phyloP scores from a whole-genome alignment of 2,888 invertebrate genomes.

The Euzophera pinguis region DNA sequence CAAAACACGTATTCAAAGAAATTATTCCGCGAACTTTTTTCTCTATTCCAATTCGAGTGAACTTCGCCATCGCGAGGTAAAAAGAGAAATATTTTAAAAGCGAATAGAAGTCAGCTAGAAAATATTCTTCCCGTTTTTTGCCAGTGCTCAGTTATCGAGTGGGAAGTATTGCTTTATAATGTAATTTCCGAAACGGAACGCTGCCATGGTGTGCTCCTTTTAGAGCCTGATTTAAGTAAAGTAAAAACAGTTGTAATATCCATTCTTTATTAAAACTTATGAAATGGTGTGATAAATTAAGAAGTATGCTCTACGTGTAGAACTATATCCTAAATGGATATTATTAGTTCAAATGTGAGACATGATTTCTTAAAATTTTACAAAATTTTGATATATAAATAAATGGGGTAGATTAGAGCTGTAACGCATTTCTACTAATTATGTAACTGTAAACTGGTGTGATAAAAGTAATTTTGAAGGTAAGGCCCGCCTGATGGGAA shows the following conservation, averaged over 20 bases:
- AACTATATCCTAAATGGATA: too few relatives aligned
- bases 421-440: too few relatives aligned
- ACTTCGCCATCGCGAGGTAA: background rate
- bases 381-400: too few relatives aligned
- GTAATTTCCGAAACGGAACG: slow-evolving; percentile 74
- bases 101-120: slow-evolving; percentile 25
- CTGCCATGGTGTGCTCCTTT: slow-evolving; percentile 22
- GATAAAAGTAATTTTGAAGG: too few relatives aligned
- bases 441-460: too few relatives aligned
- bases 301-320: too few relatives aligned
- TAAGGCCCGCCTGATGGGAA: too few relatives aligned
- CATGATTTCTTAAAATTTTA: too few relatives aligned
- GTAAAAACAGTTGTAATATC: background rate
- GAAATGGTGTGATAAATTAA: too few relatives aligned
- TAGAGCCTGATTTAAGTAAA: background rate
- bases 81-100: background rate
- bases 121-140: slow-evolving; percentile 47
- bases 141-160: slow-evolving; percentile 53
- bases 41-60: background rate
- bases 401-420: too few relatives aligned
- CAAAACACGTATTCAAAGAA: background rate
- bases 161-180: slow-evolving; percentile 73
- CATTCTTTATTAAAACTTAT: too few relatives aligned
- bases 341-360: too few relatives aligned
- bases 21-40: background rate